These are phyloP conservation scores for Sebastes matsubarae DNA, from an alignment of 2,797 vertebrate species.

Conservation along the genomic window DNA sequence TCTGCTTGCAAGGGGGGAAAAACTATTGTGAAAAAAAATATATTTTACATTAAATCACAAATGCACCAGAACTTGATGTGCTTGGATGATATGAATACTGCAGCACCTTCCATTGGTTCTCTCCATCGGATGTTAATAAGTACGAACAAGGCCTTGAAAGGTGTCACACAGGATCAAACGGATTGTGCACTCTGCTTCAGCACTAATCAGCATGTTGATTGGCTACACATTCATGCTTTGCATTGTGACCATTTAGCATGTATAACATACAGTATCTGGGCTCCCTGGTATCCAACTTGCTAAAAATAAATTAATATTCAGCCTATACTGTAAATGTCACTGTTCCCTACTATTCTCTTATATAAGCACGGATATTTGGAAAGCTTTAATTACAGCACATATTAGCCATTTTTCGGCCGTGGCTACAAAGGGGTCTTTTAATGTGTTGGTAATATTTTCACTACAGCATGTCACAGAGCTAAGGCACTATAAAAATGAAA, in stretches of 20 bases:
- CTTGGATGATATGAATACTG: not conserved
- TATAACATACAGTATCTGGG: not conserved
- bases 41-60: not conserved
- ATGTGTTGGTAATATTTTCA: not conserved
- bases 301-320: not conserved
- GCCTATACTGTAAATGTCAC: not conserved
- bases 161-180: not conserved
- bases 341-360: not conserved
- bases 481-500: not conserved
- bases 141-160: not conserved
- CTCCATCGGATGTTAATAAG: slow-evolving; percentile 13
- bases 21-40: too few species aligned
- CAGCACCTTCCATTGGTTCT: slow-evolving; percentile 6
- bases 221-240: not conserved
- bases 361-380: not conserved
- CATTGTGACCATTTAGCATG: not conserved
- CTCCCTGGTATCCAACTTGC: too few species aligned
- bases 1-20: not conserved
- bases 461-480: not conserved
- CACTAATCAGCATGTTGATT: slow-evolving; percentile 4
- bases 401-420: not conserved
- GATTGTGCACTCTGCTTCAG: not conserved
- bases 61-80: not conserved
- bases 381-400: not conserved
- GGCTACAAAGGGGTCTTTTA: not conserved